A percentile compares a stretch with the other conserved stretches of the same genome.
Evolutionary conservation across 2,888 invertebrate species (phyloP).

Genomic region (Tetrapedia diversipes): DNA sequence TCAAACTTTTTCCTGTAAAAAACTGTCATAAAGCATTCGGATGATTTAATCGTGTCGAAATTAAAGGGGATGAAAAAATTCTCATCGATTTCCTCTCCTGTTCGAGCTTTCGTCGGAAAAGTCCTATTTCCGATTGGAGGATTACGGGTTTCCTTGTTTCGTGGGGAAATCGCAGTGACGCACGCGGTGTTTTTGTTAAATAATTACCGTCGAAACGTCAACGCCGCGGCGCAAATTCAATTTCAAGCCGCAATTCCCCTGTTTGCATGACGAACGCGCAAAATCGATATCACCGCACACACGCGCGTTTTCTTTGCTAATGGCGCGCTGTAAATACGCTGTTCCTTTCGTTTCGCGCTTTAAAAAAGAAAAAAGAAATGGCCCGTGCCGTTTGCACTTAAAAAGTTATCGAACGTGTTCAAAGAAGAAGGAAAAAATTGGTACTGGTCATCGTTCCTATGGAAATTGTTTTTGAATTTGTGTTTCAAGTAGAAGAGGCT

Average conservation of each 20-base stretch:
- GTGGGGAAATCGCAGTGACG: neutral
- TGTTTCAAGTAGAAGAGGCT: neutral
- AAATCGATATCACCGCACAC: slow-evolving; percentile 29
- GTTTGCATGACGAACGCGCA: slow-evolving; percentile 13
- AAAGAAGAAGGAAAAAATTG: neutral
- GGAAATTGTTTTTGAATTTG: neutral
- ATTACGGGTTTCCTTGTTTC: neutral
- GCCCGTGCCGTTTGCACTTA: neutral
- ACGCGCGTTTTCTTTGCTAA: neutral
- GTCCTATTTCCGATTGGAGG: neutral
- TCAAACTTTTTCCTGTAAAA: too few species aligned
- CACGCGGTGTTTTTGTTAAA: neutral
- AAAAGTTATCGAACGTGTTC: neutral
- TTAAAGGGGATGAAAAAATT: too few species aligned
- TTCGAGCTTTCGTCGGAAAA: neutral
- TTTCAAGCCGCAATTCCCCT: slow-evolving; percentile 13
- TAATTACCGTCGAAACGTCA: neutral
- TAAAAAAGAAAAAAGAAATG: too few species aligned
- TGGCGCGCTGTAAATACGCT: neutral
- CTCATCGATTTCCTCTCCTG: neutral
- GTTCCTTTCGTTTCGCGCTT: neutral
- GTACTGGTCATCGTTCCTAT: neutral
- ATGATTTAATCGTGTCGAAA: too few species aligned
- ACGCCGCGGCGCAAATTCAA: neutral
- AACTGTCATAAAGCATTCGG: too few species aligned